Evolutionary conservation across 1,140 invertebrate genomes (phyloP), one percentile per base, ranked within the genome.

Genomic region (Chelonus insularis): DNA sequence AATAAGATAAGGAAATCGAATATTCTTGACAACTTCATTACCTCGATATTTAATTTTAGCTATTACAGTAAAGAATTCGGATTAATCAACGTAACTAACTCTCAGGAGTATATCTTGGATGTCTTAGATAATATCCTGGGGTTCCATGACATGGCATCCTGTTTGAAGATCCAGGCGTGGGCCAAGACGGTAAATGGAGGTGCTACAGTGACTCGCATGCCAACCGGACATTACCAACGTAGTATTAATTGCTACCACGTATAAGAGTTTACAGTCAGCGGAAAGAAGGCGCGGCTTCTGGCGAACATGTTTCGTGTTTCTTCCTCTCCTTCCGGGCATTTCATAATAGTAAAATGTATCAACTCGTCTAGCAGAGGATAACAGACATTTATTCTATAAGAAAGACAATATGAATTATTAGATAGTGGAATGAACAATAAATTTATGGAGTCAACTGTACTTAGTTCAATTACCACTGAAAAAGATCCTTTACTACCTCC

Each of bases 231-330:
- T 74, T 74, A 72, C 70, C 63, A 64, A 68, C 68, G 66, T 65
- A 66, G 71, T 74, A 74, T 74, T 74, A 74, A 74, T 74, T 74
- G 71, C 71, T 74, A 67, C 60, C 67, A 66, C 68, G 52, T 60
- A n/a, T 37, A 11, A 48, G 45, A 50, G 6, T 23, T 43, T 52
- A 60, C 59, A 54, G 47, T 58, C 37, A 54, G 55, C 37, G 60
- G 62, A 60, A 57, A 60, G 60, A 25, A 21, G 52, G 60, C 54
- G 60, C 50, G 55, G 57, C 50, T 45, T 54, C 51, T 45, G 47
- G 39, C 56, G 20, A 47, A 50, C 45, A 57, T 63, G 55, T 14
- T 23, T 60, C 43, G 29, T 59, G 39, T 36, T 34, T 48, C 43
- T 57, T 55, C 14, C 48, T 34, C 11, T 20, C 52, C 23, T 47